Evolutionary conservation across 2,113 vertebrate species (phyloP).

Genomic region (Toxotes chatareus): DNA sequence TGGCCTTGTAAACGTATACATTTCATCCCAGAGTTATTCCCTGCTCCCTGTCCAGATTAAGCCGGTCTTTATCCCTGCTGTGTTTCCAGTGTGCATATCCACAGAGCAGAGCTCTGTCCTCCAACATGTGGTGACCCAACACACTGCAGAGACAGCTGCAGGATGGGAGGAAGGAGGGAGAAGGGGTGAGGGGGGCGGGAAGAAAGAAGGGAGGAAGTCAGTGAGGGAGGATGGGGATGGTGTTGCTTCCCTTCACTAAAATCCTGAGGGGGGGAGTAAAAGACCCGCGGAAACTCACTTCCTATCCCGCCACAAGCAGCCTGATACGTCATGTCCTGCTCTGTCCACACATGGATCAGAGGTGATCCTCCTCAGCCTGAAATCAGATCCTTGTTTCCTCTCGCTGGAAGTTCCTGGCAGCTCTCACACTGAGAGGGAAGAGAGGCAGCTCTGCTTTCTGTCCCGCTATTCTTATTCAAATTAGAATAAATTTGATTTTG

Average conservation of each 20-base stretch:
- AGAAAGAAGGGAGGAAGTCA: conserved; percentile 59
- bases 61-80: conserved; percentile 33
- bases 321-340: conserved; percentile 67
- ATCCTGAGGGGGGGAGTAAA: conserved; percentile 15
- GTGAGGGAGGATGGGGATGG: conserved; percentile 6
- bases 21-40: conserved; percentile 29
- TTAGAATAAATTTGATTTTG: neutral
- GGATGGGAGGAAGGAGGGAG: conserved; percentile 38
- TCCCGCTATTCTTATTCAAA: neutral
- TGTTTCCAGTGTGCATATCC: conserved; percentile 31
- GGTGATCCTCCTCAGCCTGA: conserved; percentile 33
- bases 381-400: conserved; percentile 48
- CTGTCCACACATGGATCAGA: conserved; percentile 27
- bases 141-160: conserved; percentile 76
- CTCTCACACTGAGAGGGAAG: conserved; percentile 1
- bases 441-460: conserved; percentile 7
- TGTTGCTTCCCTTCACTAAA: conserved; percentile 50
- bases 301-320: conserved; percentile 69
- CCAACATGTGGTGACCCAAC: conserved; percentile 71
- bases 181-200: conserved; percentile 21
- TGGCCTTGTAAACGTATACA: neutral
- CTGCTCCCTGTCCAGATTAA: conserved; percentile 47
- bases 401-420: neutral
- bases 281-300: conserved; percentile 64
- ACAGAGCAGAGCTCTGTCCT: conserved; percentile 69